Evolutionary conservation across 2,888 invertebrate species (phyloP).

Genomic region (Serripes groenlandicus): DNA sequence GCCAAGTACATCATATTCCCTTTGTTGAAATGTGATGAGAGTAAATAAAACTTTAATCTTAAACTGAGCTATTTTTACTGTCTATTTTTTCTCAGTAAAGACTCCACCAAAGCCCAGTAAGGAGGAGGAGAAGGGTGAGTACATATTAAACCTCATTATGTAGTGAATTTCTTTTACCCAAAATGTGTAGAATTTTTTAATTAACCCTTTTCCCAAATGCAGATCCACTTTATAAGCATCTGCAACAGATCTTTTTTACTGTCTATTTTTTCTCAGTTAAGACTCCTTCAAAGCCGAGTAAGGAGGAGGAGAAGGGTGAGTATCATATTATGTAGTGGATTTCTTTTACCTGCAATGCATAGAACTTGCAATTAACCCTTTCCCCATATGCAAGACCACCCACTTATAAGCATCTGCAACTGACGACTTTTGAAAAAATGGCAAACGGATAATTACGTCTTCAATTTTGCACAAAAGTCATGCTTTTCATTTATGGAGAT

Average conservation of each 20-base stretch:
- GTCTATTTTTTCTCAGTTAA: conserved; percentile 46
- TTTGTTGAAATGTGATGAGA: too few species aligned
- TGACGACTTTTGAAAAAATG: too few species aligned
- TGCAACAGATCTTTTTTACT: conserved; percentile 1
- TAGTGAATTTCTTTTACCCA: neutral
- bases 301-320: conserved; percentile 63
- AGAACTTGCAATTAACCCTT: too few species aligned
- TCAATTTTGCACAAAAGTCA: too few species aligned
- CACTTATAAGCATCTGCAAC: too few species aligned
- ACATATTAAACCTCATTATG: neutral
- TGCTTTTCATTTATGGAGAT: too few species aligned
- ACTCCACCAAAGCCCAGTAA: neutral
- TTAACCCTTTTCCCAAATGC: neutral
- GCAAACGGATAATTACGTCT: too few species aligned
- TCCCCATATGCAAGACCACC: too few species aligned
- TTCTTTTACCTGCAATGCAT: too few species aligned
- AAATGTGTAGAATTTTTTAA: neutral
- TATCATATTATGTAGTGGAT: too few species aligned
- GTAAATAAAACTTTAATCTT: neutral
- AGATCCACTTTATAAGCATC: neutral
- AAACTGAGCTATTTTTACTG: too few species aligned
- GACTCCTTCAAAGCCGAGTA: conserved; percentile 60
- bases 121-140: neutral
- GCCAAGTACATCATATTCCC: too few species aligned
- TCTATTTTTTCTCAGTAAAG: conserved; percentile 5